Conservation (phyloP, 2,797 vertebrate species). For the Naso thynnoides region DNA sequence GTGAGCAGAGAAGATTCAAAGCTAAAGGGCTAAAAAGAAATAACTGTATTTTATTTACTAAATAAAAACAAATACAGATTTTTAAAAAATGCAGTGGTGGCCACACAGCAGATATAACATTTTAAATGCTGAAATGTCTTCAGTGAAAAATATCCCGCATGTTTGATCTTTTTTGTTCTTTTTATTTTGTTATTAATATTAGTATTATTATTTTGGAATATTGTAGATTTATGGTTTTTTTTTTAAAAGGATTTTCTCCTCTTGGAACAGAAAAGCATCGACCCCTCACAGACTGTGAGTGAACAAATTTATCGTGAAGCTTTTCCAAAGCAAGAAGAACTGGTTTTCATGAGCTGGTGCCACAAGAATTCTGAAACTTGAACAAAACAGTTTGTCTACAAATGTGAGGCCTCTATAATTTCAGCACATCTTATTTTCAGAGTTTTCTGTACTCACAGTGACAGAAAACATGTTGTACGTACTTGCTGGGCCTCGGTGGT, state of each 20-base stretch:
- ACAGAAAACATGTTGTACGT: constrained; percentile 24
- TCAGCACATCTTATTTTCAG: not conserved
- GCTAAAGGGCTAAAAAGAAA: not conserved
- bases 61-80: too few relatives aligned
- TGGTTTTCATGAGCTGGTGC: not conserved
- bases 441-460: not conserved
- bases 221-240: too few relatives aligned
- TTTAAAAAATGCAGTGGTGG: not conserved
- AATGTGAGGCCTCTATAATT: not conserved
- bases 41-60: not conserved
- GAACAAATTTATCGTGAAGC: not conserved
- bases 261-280: too few relatives aligned
- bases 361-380: too few relatives aligned
- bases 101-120: not conserved
- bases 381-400: not conserved
- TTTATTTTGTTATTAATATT: too few relatives aligned
- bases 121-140: not conserved
- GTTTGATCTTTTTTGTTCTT: too few relatives aligned
- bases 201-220: too few relatives aligned
- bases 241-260: too few relatives aligned
- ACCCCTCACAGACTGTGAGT: too few relatives aligned
- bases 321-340: not conserved
- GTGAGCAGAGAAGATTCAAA: too few relatives aligned
- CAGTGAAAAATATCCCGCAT: too few relatives aligned
- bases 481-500: constrained; percentile 96